phyloP scores from a whole-genome alignment of 2,888 invertebrate genomes.

The Polymixis lichenea region DNA sequence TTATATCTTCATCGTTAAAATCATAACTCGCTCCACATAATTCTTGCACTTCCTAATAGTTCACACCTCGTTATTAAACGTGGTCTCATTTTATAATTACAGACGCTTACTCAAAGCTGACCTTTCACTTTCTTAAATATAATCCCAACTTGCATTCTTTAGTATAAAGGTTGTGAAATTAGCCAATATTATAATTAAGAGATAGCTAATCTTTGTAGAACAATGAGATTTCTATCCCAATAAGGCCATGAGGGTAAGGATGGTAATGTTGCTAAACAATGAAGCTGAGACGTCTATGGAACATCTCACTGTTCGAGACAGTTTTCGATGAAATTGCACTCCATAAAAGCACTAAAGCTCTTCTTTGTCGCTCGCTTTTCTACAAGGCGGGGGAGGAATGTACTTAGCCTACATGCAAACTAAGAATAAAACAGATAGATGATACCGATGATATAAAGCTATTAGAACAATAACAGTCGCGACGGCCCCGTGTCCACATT shows the following conservation, averaged over 20 bases:
- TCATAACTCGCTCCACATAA: conserved; percentile 32
- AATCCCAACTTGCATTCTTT: conserved; percentile 55
- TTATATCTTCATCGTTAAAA: conserved; percentile 8
- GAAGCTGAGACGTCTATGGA: background rate
- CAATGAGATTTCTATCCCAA: conserved; percentile 26
- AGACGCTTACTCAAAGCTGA: conserved; percentile 60
- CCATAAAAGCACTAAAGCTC: conserved; percentile 13
- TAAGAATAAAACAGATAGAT: conserved; percentile 22
- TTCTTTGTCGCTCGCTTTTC: conserved; percentile 13
- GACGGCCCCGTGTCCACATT: conserved; percentile 65
- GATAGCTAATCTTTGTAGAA: conserved; percentile 37
- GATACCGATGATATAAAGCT: conserved; percentile 34
- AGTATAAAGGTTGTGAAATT: conserved; percentile 54
- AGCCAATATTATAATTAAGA: conserved; percentile 55
- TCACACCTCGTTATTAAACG: conserved; percentile 54
- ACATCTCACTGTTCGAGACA: background rate
- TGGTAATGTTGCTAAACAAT: conserved; percentile 6
- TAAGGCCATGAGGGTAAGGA: background rate
- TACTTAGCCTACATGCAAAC: conserved; percentile 3
- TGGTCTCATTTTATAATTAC: conserved; percentile 64
- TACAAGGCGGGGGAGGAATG: conserved; percentile 1
- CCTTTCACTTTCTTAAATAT: conserved; percentile 63
- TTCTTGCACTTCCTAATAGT: conserved; percentile 50
- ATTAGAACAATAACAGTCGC: conserved; percentile 51
- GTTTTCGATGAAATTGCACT: conserved; percentile 7